Evolutionary conservation across 2,797 vertebrate species (phyloP).

Genomic region (Morelia viridis): DNA sequence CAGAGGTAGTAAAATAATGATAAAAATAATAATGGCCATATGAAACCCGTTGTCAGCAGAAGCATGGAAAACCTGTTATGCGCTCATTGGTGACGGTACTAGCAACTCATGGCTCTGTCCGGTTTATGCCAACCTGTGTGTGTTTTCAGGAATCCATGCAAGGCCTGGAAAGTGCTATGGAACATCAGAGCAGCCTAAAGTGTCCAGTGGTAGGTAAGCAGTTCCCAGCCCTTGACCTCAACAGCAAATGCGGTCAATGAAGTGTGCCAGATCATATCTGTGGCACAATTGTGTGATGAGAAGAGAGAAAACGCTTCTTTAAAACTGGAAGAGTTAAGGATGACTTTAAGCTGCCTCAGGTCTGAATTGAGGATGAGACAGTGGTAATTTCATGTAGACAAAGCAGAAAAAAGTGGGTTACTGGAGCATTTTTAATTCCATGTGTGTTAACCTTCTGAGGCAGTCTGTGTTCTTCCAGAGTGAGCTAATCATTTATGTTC

Average conservation of each 20-base stretch:
- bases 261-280: neutral
- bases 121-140: neutral
- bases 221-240: neutral
- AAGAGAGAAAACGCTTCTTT: neutral
- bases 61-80: neutral
- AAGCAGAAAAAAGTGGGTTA: neutral
- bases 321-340: neutral
- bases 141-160: neutral
- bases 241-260: neutral
- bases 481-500: neutral
- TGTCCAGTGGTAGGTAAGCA: neutral
- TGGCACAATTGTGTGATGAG: neutral
- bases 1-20: neutral
- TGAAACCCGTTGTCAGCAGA: neutral
- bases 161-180: neutral
- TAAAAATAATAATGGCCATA: neutral
- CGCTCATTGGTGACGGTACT: neutral
- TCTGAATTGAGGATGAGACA: neutral
- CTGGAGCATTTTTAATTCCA: neutral
- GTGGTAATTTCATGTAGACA: neutral
- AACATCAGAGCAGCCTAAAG: neutral
- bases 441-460: too few relatives aligned
- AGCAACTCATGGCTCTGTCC: neutral
- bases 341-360: neutral
- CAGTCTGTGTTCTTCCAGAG: neutral